Evolutionary conservation across 1,140 invertebrate genomes (phyloP).

Genomic region (Trigoniulus corallinus): DNA sequence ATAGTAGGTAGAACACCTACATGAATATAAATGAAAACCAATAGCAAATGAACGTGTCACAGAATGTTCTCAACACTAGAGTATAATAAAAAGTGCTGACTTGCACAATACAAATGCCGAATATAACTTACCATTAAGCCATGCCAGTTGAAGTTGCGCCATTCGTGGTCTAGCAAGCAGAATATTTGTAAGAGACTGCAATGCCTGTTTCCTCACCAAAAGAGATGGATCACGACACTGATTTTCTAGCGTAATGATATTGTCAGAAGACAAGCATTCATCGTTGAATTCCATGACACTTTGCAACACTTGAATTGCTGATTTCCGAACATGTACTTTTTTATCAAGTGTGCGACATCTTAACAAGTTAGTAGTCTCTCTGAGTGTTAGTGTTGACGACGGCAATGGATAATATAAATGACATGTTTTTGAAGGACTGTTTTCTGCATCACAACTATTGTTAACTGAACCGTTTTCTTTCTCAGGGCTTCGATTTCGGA

Average conservation of each 20-base stretch:
- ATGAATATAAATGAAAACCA: constrained; percentile 4
- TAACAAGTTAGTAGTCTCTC: constrained; percentile 28
- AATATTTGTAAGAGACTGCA: constrained; percentile 35
- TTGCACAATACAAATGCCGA: no score
- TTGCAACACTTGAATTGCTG: constrained; percentile 34
- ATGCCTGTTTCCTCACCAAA: constrained; percentile 35
- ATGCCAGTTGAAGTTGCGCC: constrained; percentile 26
- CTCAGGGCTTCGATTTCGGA: neutral
- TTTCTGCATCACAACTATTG: neutral
- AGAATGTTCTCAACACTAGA: constrained; percentile 16
- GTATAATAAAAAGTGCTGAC: no score
- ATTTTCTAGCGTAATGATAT: constrained; percentile 27
- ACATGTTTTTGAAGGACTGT: neutral
- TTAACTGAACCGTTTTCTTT: neutral
- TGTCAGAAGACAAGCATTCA: constrained; percentile 21
- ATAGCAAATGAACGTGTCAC: neutral
- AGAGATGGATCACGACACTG: constrained; percentile 38
- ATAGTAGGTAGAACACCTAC: constrained; percentile 36
- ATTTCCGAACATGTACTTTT: constrained; percentile 38
- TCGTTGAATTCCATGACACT: constrained; percentile 22
- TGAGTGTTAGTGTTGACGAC: neutral
- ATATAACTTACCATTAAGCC: constrained; percentile 22
- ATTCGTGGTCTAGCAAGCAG: constrained; percentile 29
- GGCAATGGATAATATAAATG: neutral
- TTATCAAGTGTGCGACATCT: constrained; percentile 33